Conservation (phyloP, 2,797 vertebrate genomes). For the Acipenser transmontanus region DNA sequence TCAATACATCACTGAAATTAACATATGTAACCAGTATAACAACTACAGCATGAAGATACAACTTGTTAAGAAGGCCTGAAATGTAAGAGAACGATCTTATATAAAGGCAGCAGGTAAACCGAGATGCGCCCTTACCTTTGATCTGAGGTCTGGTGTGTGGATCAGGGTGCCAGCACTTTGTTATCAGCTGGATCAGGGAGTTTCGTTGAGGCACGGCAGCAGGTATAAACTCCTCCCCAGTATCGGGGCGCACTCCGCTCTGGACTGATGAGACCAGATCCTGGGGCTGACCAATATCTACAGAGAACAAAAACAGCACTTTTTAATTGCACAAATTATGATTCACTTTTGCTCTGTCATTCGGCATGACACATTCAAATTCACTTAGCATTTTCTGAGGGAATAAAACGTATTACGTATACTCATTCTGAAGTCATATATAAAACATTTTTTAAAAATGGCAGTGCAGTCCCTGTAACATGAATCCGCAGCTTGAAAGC, state of each 20-base stretch:
- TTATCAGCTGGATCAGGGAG: slow-evolving; percentile 34
- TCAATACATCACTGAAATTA: neutral
- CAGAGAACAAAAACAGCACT: neutral
- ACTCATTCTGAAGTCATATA: too few species aligned
- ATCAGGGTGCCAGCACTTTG: slow-evolving; percentile 46
- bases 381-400: neutral
- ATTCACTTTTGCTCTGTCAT: too few species aligned
- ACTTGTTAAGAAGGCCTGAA: neutral
- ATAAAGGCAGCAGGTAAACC: neutral
- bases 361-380: neutral
- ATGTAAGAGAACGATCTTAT: neutral
- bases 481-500: too few species aligned
- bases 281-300: slow-evolving; percentile 32
- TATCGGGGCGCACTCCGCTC: slow-evolving; percentile 21
- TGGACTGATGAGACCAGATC: slow-evolving; percentile 26
- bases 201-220: slow-evolving; percentile 29
- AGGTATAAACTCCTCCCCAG: slow-evolving; percentile 32
- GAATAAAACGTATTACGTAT: too few species aligned
- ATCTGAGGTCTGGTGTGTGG: slow-evolving; percentile 32
- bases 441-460: too few species aligned
- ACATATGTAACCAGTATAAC: neutral
- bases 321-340: neutral
- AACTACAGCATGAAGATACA: neutral
- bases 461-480: too few species aligned
- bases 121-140: slow-evolving; percentile 6